phyloP scores from a whole-genome alignment of 2,113 vertebrate genomes.

The Antechinus stuartii region DNA sequence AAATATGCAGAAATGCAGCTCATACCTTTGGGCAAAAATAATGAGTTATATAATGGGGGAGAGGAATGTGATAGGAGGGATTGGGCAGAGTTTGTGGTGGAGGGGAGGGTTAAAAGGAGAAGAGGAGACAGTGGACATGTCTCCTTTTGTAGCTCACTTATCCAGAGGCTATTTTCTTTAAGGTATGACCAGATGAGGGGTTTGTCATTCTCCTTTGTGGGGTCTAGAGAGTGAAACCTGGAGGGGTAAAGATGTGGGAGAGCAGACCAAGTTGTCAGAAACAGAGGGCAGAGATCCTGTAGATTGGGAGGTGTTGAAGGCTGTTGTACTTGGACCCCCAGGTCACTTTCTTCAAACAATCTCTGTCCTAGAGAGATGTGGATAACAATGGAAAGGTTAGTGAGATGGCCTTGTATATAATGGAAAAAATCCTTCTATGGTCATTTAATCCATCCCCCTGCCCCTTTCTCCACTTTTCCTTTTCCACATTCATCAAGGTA shows the following conservation, averaged over 20 bases:
- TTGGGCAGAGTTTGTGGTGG: not conserved
- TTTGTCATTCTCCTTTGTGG: not conserved
- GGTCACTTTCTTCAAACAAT: not conserved
- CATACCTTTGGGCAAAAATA: slow-evolving; percentile 84
- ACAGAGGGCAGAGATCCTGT: not conserved
- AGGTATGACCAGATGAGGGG: not conserved
- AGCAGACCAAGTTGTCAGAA: not conserved
- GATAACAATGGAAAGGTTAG: not conserved
- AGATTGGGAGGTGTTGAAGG: not conserved
- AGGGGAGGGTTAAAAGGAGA: not conserved
- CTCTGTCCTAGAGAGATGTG: not conserved
- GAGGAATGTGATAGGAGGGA: slow-evolving; percentile 49
- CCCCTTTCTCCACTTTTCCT: not conserved
- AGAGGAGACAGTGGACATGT: not conserved
- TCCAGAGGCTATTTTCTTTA: not conserved
- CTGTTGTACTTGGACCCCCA: not conserved
- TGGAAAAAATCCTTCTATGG: not conserved
- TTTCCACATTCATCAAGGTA: not conserved
- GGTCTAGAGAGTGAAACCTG: slow-evolving; percentile 17
- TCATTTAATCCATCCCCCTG: not conserved
- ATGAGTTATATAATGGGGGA: slow-evolving; percentile 81
- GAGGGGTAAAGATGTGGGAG: not conserved
- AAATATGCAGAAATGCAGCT: slow-evolving; percentile 78
- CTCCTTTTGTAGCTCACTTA: not conserved
- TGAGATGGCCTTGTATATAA: not conserved